A percentile compares a stretch with the other conserved stretches of the same genome.
Evolutionary conservation across 2,888 invertebrate species (phyloP).

Genomic region (Brachyptera putata): DNA sequence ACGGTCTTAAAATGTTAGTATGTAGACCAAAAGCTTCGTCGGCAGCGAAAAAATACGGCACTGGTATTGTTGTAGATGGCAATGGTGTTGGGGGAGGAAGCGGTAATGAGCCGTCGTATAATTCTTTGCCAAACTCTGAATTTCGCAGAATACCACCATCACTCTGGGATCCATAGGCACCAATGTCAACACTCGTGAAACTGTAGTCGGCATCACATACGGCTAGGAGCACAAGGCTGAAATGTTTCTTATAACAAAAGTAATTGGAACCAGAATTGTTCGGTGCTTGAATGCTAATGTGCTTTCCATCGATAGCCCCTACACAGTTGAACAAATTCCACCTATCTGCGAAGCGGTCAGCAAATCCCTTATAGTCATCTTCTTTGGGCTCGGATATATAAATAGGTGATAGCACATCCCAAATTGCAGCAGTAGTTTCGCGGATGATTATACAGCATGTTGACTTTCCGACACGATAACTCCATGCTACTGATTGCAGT

Average conservation of each 20-base stretch:
- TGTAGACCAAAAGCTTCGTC: slow-evolving; percentile 35
- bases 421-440: not conserved
- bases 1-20: slow-evolving; percentile 34
- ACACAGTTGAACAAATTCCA: slow-evolving; percentile 27
- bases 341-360: not conserved
- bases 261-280: not conserved
- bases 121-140: slow-evolving; percentile 17
- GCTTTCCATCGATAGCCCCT: slow-evolving; percentile 25
- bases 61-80: slow-evolving; percentile 2
- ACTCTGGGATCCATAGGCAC: slow-evolving; percentile 3
- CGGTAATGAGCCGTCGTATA: slow-evolving; percentile 2
- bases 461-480: not conserved
- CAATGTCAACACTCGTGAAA: slow-evolving; percentile 28
- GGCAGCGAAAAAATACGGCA: slow-evolving; percentile 30
- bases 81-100: not conserved
- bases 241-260: not conserved
- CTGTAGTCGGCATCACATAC: slow-evolving; percentile 33
- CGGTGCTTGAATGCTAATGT: slow-evolving; percentile 14
- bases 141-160: slow-evolving; percentile 25
- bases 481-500: not conserved
- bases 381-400: not conserved
- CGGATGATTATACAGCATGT: not conserved
- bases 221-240: slow-evolving; percentile 33
- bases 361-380: slow-evolving; percentile 12
- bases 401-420: not conserved